Evolutionary conservation across 2,113 vertebrate genomes (phyloP).

Genomic region (Tor tambroides): DNA sequence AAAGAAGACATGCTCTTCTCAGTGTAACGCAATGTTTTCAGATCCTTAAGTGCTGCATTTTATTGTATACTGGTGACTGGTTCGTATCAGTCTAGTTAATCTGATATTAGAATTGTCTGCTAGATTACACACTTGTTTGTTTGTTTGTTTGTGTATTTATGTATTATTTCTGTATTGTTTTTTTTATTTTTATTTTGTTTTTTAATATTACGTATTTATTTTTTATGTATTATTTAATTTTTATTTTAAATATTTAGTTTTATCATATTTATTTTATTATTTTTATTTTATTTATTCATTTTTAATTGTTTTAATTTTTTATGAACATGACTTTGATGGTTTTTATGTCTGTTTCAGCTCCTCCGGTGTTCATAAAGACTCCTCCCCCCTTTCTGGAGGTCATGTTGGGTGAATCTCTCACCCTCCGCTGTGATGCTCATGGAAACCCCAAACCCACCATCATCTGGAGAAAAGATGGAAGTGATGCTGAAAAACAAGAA

Average conservation of each 20-base stretch:
- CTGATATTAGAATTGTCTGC: no score
- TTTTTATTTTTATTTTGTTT: no score
- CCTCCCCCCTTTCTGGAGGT: constrained; percentile 87
- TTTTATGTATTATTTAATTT: no score
- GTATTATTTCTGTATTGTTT: no score
- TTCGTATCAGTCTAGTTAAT: not conserved
- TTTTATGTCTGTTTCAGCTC: constrained; percentile 73
- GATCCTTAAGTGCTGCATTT: no score
- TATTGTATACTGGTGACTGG: no score
- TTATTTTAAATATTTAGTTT: no score
- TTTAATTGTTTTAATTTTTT: no score
- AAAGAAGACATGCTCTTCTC: not conserved
- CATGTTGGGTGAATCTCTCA: constrained; percentile 79
- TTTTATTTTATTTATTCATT: not conserved
- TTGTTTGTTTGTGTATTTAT: no score
- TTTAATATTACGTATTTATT: no score
- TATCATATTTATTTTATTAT: not conserved
- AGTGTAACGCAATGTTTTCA: not conserved
- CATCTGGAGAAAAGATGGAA: constrained; percentile 85
- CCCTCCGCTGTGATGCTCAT: constrained; percentile 83
- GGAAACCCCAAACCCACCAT: constrained; percentile 90
- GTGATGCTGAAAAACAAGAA: constrained; percentile 75
- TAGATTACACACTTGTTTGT: no score
- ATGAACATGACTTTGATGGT: not conserved
- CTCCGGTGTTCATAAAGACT: constrained; percentile 86